Percentiles rank a stretch among this genome's conserved stretches.
phyloP scores from a whole-genome alignment of 2,888 invertebrate genomes.

The Eubasilissa splendida region DNA sequence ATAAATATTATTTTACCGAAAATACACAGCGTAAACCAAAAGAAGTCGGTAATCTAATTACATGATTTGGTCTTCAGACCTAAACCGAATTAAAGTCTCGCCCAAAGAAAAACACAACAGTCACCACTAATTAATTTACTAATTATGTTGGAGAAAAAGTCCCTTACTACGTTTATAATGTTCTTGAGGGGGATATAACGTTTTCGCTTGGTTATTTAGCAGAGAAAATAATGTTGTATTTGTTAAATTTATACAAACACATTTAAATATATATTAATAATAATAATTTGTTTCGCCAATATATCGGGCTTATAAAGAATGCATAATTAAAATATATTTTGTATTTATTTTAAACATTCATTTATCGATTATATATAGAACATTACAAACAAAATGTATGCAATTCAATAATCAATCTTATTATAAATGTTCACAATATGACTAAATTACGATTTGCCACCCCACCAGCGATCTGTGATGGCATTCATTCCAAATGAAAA shows the following conservation, averaged over 20 bases:
- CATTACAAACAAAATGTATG: no score
- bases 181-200: not conserved
- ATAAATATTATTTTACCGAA: not conserved
- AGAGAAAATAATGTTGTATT: not conserved
- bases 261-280: not conserved
- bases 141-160: slow-evolving; percentile 28
- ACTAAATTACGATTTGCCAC: no score
- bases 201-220: not conserved
- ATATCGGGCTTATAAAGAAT: not conserved
- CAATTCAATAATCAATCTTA: no score
- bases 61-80: slow-evolving; percentile 21
- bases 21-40: not conserved
- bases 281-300: not conserved
- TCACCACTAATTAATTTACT: slow-evolving; percentile 27
- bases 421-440: no score
- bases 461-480: no score
- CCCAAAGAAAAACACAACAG: not conserved
- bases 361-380: no score
- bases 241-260: not conserved
- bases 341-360: no score
- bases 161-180: slow-evolving; percentile 3
- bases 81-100: slow-evolving; percentile 23
- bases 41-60: slow-evolving; percentile 26
- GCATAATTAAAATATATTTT: no score
- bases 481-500: no score